These are phyloP conservation scores for Drosophila carrolli DNA, from an alignment of 1,140 invertebrate genomes.

Conservation along the genomic window DNA sequence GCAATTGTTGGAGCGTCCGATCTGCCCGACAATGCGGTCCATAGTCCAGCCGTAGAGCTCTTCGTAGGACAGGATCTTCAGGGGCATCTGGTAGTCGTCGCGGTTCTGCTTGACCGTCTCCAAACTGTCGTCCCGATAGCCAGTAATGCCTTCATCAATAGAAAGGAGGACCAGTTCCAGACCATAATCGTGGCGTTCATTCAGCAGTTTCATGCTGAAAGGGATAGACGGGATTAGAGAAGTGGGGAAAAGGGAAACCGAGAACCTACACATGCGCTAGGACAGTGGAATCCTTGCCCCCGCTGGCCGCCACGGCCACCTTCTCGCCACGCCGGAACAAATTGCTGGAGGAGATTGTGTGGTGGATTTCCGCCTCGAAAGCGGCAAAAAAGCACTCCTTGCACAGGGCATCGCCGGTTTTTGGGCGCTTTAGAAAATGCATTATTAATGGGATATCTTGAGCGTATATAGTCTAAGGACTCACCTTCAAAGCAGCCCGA, in stretches of 20 bases:
- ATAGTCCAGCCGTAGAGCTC: conserved; percentile 99
- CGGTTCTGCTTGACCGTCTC: conserved; percentile 98
- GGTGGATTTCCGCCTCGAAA: conserved; percentile 98
- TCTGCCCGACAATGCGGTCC: conserved; percentile 98
- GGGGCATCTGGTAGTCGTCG: conserved; percentile 95
- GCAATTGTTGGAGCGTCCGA: conserved; percentile 99
- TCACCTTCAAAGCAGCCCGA: conserved; percentile 90
- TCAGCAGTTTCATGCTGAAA: conserved; percentile 91
- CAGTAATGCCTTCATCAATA: conserved; percentile 99
- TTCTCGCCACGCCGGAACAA: conserved; percentile 94
- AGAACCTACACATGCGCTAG: conserved; percentile 90
- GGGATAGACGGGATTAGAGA: background rate
- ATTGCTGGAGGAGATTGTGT: conserved; percentile 94
- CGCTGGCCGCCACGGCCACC: conserved; percentile 98
- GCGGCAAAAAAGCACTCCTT: conserved; percentile 97
- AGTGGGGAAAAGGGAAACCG: background rate
- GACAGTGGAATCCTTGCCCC: conserved; percentile 99
- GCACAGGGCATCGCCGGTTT: conserved; percentile 96
- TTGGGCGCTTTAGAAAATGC: conserved; percentile 88
- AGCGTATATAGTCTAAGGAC: background rate
- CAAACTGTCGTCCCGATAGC: conserved; percentile 98
- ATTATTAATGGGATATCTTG: conserved; percentile 6
- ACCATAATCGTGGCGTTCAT: conserved; percentile 96
- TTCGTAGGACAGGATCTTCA: conserved; percentile 99
- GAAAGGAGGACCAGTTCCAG: conserved; percentile 96